Base-by-base conservation (phyloP, 2,888 invertebrate genomes). In the Lordiphosa fenestrarum region DNA sequence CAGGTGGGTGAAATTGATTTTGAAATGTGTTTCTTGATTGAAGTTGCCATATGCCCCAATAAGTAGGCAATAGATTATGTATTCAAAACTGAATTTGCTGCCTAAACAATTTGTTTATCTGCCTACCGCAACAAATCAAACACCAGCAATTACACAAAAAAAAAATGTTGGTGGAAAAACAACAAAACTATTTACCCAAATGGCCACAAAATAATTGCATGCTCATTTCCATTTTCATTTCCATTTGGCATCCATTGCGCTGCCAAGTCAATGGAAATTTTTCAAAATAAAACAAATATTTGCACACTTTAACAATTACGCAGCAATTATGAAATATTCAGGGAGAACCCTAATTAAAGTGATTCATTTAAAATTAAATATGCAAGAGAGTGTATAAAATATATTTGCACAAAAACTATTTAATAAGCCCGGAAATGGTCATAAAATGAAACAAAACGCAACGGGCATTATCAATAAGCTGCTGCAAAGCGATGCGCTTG, bases 221-320 rank as follows among this genome's bases (percentile, higher is more conserved):
- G 33, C 47, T 53, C 53, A 61, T 62, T 62, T 62, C 61, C 59
- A 61, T 59, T 56, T 35, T 44, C 57, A 44, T 44, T 61, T 51
- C n/a, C 30, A 30, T 30, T 30, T 7, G 30, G 25, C 2, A 9
- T 30, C 9, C 30, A 9, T 2, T 30, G 30, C 30, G 9, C 7
- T 7, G 30, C 30, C 30, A 30, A 30, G 30, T 9, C 30, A 30
- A 46, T 57, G 44, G 48, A 21, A 19, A 3, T 35, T 36, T 25
- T 25, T 15, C n/a, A 15, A 46, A 57, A 46, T 47, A 30, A 25
- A 47, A 35, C 46, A 30, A 57, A 57, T 47, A 57, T 40, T 46
- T 57, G 23, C 15, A 21, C 57, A 40, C n/a, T 7, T 15, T 44
- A 40, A 57, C 39, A 46, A 57, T 39, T 44, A 23, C 37, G 7